These are phyloP conservation scores for Nephotettix cincticeps DNA, from an alignment of 1,140 invertebrate genomes.

Conservation along the genomic window DNA sequence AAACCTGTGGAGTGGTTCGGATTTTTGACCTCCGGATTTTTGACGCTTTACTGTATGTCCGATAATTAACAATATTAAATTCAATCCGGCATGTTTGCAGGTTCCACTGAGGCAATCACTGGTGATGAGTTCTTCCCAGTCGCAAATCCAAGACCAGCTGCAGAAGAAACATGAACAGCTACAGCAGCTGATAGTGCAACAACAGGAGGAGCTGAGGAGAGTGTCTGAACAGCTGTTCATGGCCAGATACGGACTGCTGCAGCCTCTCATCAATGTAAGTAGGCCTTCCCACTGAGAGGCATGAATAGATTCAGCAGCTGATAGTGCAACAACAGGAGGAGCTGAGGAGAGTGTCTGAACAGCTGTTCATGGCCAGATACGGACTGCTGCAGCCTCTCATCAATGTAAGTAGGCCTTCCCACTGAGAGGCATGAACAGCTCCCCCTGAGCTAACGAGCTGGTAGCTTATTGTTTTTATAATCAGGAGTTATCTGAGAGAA, in stretches of 20 bases:
- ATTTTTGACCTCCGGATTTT: no score
- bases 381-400: slow-evolving; percentile 67
- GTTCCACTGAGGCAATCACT: slow-evolving; percentile 44
- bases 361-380: slow-evolving; percentile 78
- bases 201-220: slow-evolving; percentile 79
- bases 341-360: slow-evolving; percentile 76
- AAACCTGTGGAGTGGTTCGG: no score
- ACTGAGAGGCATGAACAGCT: no score
- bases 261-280: slow-evolving; percentile 60
- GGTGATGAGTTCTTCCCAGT: slow-evolving; percentile 28
- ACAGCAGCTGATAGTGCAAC: slow-evolving; percentile 78
- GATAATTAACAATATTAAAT: no score
- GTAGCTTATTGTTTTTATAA: no score
- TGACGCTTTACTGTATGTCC: no score
- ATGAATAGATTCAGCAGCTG: slow-evolving; percentile 79
- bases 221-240: slow-evolving; percentile 85
- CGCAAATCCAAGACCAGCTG: slow-evolving; percentile 63
- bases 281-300: no score
- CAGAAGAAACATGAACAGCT: slow-evolving; percentile 82
- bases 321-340: slow-evolving; percentile 86
- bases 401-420: slow-evolving; percentile 55
- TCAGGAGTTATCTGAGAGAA: no score
- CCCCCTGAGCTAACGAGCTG: no score
- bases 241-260: slow-evolving; percentile 73
- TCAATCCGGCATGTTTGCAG: slow-evolving; percentile 37